Evolutionary conservation across 2,113 vertebrate genomes (phyloP).

Genomic region (Oreochromis spilurus): DNA sequence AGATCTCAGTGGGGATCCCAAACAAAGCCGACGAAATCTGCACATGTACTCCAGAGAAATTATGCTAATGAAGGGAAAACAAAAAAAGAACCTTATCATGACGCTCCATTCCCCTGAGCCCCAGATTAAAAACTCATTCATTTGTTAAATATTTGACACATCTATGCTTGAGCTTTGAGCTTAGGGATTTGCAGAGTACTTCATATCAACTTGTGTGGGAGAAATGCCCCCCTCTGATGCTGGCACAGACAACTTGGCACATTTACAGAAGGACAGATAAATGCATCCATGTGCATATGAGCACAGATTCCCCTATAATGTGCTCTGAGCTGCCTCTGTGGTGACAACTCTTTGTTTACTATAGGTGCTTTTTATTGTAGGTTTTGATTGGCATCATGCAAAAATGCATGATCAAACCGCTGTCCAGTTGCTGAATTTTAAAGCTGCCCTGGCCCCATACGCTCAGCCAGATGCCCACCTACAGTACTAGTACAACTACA

Average conservation of each 20-base stretch:
- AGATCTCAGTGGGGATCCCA: conserved; percentile 71
- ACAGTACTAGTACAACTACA: too few relatives aligned
- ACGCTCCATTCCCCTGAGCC: conserved; percentile 70
- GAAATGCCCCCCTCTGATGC: conserved; percentile 64
- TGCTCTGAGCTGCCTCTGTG: conserved; percentile 1
- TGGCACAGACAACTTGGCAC: conserved; percentile 62
- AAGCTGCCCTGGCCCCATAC: background rate
- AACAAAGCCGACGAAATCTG: conserved; percentile 71
- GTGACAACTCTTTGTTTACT: conserved; percentile 22
- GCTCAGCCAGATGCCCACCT: background rate
- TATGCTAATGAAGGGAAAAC: conserved; percentile 71
- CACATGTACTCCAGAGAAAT: conserved; percentile 74
- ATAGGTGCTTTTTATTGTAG: background rate
- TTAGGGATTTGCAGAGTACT: conserved; percentile 62
- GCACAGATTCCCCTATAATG: conserved; percentile 19
- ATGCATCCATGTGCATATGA: conserved; percentile 28
- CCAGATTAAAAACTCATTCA: conserved; percentile 77
- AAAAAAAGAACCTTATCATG: conserved; percentile 70
- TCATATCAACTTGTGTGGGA: conserved; percentile 73
- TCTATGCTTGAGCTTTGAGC: conserved; percentile 70
- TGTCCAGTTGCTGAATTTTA: background rate
- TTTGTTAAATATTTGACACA: conserved; percentile 80
- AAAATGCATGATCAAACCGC: background rate
- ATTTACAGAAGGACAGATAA: conserved; percentile 53
- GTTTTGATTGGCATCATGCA: background rate